Evolutionary conservation across 2,797 vertebrate genomes (phyloP).

Genomic region (Potorous gilbertii): DNA sequence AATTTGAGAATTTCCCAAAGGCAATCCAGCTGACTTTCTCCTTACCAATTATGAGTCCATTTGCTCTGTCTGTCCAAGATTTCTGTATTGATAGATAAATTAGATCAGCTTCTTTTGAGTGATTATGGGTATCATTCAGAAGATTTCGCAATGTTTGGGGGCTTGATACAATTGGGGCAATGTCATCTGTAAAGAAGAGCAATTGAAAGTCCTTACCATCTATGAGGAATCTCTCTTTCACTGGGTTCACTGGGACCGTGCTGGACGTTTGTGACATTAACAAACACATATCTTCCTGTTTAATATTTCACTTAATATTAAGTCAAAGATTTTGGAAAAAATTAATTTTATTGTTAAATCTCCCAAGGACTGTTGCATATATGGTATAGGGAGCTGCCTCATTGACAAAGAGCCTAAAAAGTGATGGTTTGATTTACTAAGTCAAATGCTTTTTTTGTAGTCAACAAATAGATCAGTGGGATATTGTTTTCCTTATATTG

Average conservation of each 20-base stretch:
- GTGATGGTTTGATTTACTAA: not conserved
- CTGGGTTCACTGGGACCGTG: not conserved
- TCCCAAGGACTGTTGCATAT: not conserved
- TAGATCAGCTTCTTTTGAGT: not conserved
- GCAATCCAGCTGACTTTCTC: not conserved
- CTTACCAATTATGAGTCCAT: not conserved
- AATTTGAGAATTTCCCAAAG: not conserved
- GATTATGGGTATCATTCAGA: not conserved
- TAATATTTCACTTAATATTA: not conserved
- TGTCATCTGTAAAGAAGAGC: not conserved
- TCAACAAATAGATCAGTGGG: not conserved
- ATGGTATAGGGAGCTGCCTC: not conserved
- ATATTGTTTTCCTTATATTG: not conserved
- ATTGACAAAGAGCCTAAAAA: not conserved
- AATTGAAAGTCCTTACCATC: not conserved
- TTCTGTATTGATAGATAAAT: not conserved
- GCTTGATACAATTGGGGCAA: not conserved
- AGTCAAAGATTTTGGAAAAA: not conserved
- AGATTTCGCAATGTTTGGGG: not conserved
- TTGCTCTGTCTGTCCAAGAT: not conserved
- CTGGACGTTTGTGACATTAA: not conserved
- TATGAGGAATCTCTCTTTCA: not conserved
- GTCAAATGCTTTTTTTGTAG: not conserved
- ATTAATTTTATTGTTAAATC: not conserved
- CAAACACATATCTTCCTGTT: not conserved